Conservation (phyloP, 2,797 vertebrate genomes). For the Phaenicophaeus curvirostris region DNA sequence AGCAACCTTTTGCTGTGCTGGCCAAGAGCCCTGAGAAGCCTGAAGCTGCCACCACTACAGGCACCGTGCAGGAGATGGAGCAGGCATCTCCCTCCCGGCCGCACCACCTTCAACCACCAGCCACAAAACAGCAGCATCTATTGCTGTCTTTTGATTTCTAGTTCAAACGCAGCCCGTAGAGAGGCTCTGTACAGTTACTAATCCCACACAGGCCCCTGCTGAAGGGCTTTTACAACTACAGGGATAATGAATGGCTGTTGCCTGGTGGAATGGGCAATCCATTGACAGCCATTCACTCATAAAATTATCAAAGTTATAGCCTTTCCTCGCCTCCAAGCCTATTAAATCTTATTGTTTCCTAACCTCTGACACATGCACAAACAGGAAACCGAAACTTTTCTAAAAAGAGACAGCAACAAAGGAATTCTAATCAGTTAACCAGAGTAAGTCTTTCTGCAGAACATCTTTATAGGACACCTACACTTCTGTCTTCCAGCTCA, state of each 20-base stretch:
- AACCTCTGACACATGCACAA: neutral
- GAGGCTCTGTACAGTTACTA: neutral
- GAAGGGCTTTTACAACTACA: neutral
- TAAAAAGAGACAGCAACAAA: neutral
- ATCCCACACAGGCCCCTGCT: neutral
- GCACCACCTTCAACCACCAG: neutral
- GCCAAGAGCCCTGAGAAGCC: neutral
- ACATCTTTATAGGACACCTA: neutral
- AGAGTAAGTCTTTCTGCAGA: neutral
- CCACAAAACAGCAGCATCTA: neutral
- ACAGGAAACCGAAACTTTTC: neutral
- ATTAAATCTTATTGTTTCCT: neutral
- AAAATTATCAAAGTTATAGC: neutral
- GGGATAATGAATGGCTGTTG: neutral
- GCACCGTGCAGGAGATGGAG: fast-evolving
- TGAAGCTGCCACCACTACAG: neutral
- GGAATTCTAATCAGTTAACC: neutral
- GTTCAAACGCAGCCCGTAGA: neutral
- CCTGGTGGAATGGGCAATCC: neutral
- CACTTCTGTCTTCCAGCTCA: neutral
- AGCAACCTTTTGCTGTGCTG: neutral
- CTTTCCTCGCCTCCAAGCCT: neutral
- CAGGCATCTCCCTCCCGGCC: neutral
- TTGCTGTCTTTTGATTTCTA: neutral
- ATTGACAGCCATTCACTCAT: neutral